phyloP scores from a whole-genome alignment of 2,888 invertebrate genomes.

The Diachrysia chrysitis region DNA sequence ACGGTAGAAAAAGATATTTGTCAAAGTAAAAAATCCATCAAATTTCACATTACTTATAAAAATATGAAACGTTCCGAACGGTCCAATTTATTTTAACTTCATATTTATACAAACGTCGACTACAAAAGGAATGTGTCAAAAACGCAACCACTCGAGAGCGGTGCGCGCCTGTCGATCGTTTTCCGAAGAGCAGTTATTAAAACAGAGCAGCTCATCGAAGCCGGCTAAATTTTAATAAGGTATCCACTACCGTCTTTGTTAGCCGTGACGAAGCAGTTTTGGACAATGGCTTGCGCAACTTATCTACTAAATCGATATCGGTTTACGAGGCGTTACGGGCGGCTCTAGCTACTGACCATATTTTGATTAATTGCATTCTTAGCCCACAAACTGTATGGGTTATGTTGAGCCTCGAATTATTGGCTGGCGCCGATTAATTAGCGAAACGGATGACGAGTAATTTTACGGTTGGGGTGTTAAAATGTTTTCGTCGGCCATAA shows the following conservation, averaged over 20 bases:
- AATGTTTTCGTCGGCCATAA: constrained; percentile 72
- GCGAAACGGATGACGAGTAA: constrained; percentile 80
- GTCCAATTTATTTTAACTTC: constrained; percentile 71
- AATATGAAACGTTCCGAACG: constrained; percentile 54
- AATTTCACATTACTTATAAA: constrained; percentile 44
- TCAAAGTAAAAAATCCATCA: constrained; percentile 40
- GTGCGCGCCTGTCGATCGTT: constrained; percentile 73
- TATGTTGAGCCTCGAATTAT: constrained; percentile 75
- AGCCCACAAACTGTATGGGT: constrained; percentile 71
- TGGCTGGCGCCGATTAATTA: constrained; percentile 87
- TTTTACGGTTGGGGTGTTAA: constrained; percentile 76
- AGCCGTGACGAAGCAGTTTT: constrained; percentile 82
- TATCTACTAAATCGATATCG: constrained; percentile 89
- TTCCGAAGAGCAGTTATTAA: constrained; percentile 83
- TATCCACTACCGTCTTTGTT: constrained; percentile 88
- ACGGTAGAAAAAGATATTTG: constrained; percentile 16
- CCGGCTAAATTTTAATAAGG: constrained; percentile 88
- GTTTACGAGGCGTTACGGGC: constrained; percentile 88
- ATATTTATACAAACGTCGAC: constrained; percentile 76
- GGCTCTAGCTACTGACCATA: constrained; percentile 87
- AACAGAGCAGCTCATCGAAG: constrained; percentile 85
- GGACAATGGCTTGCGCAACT: constrained; percentile 88
- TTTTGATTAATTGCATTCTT: constrained; percentile 89
- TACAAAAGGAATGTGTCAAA: constrained; percentile 78
- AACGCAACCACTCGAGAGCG: constrained; percentile 72